Percentiles rank a stretch among this genome's conserved stretches.
Conservation (phyloP, 1,140 invertebrate species). For the Ostrea denselamellosa region DNA sequence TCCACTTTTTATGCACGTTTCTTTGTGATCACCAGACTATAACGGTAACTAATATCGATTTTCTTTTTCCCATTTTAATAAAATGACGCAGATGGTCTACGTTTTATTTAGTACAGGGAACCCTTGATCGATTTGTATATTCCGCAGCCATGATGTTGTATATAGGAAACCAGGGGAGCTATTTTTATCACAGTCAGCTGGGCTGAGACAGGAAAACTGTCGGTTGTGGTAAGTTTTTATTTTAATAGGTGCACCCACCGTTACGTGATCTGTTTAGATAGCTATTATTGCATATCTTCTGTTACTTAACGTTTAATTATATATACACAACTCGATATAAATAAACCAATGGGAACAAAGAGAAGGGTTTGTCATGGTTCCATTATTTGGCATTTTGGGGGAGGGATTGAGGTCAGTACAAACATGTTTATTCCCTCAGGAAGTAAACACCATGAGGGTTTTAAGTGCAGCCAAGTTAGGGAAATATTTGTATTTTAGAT, state of each 20-base stretch:
- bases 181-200: constrained; percentile 20
- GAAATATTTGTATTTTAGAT: too few relatives aligned
- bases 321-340: too few relatives aligned
- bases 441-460: neutral
- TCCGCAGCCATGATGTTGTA: constrained; percentile 30
- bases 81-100: neutral
- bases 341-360: too few relatives aligned
- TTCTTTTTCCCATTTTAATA: neutral
- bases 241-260: neutral
- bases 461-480: neutral
- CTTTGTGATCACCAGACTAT: neutral
- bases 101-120: neutral
- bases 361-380: too few relatives aligned
- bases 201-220: neutral
- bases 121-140: neutral
- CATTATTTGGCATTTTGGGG: too few relatives aligned
- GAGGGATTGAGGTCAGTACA: neutral
- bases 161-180: neutral
- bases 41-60: neutral
- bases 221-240: neutral
- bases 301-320: too few relatives aligned
- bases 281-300: neutral
- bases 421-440: neutral
- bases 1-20: neutral
- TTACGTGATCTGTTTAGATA: neutral